Evolutionary conservation across 2,888 invertebrate species (phyloP), one percentile per base, ranked within the genome.

Genomic region (Eugnorisma glareosa): DNA sequence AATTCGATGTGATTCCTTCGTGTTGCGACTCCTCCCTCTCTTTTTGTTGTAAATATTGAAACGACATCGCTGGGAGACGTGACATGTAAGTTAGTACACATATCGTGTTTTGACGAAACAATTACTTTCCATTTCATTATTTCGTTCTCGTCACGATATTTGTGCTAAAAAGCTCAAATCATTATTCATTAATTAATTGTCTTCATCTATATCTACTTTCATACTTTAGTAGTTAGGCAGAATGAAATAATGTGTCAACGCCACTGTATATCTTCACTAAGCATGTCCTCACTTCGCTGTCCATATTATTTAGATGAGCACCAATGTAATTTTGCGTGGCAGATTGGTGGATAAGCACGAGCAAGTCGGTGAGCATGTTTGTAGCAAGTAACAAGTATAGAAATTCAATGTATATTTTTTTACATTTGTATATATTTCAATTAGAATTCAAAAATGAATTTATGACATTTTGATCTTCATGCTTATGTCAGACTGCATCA

Each of bases 281-380:
- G 95, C 96, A 95, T 96, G 95, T 91, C 87, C 88, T 92, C 93
- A 93, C 90, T 90, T 93, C 91, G 87, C 86, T 91, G 89, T 91
- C 89, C 89, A 89, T 90, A 79, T 79, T 85, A 81, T 84, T 88
- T 92, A 93, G 91, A 92, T 86, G 89, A 90, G 92, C 93, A 94
- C 92, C 86, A 87, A 88, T 88, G 84, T 88, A 89, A 86, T 82
- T 90, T 90, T 91, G 92, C 91, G 92, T 94, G 90, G 90, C 92
- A 92, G 89, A 89, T 89, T 91, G 87, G 89, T 90, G 89, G 86
- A 89, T 86, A 89, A 90, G 94, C 94, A 94, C 94, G 92, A 90
- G 83, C 85, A 86, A 88, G 89, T 92, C 91, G 91, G 91, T 93
- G 90, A 94, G 95, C 95, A 95, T 95, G 95, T 83, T 86, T 89